phyloP scores from a whole-genome alignment of 2,113 vertebrate genomes.

The Chitala chitala region DNA sequence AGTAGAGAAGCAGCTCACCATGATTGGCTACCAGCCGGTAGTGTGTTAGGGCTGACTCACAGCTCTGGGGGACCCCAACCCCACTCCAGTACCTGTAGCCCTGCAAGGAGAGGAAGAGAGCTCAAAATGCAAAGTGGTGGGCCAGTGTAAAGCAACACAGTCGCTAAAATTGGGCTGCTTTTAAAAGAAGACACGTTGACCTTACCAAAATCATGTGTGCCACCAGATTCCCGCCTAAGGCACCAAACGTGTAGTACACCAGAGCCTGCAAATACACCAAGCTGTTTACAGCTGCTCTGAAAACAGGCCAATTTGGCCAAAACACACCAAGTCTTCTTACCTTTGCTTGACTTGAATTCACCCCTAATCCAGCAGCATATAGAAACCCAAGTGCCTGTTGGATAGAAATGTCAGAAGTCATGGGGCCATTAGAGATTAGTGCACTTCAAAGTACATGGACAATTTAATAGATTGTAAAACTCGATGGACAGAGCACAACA shows the following conservation, averaged over 20 bases:
- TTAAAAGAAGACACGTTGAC: no score
- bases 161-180: neutral
- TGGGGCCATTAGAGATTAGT: no score
- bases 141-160: neutral
- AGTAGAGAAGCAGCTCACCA: constrained; percentile 57
- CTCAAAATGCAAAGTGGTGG: neutral
- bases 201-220: constrained; percentile 96
- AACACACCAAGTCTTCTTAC: constrained; percentile 50
- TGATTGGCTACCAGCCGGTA: constrained; percentile 95
- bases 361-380: constrained; percentile 89
- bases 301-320: neutral
- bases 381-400: constrained; percentile 90
- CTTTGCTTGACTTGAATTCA: constrained; percentile 98
- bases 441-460: no score
- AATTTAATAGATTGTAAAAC: neutral
- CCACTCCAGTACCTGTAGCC: constrained; percentile 97
- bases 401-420: constrained; percentile 15
- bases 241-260: constrained; percentile 97
- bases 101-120: constrained; percentile 46
- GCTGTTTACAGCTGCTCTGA: neutral
- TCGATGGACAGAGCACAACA: no score
- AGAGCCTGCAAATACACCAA: constrained; percentile 66
- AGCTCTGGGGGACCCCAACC: constrained; percentile 95
- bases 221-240: constrained; percentile 89
- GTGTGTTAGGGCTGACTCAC: constrained; percentile 93